Base-by-base conservation (phyloP, 2,797 vertebrate genomes). In the Paramormyrops hopkinsi region DNA sequence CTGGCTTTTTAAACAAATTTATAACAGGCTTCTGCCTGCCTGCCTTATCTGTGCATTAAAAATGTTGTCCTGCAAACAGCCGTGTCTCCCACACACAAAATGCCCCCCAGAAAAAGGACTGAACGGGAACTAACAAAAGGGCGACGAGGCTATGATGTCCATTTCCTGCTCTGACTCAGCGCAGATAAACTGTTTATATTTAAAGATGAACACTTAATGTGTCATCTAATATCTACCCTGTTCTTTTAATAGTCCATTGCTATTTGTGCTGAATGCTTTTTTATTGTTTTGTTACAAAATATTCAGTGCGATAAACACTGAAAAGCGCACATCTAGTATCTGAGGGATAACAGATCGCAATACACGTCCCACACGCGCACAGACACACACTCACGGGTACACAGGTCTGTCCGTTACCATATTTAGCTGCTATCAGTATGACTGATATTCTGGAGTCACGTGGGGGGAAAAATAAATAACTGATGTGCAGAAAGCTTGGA, bases 281-380 rank as follows among this genome's bases (percentile, higher is more conserved):
- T 82, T n/a, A 46, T 82, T 82, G 76, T 82, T 79, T 82, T 44
- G 76, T 46, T 44, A 46, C 76, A 82, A 82, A 82, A 82, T 29
- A 85, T 51, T 85, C 82, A 85, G 82, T 29, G 48, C 48, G 9
- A 85, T 50, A 85, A 25, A 85, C 48, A 85, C 82, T 25, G 44
- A 50, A 85, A 85, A 25, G 51, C 50, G 82, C 82, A 50, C 82
- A 85, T 48, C 82, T 85, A 25, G 44, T 51, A 85, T 51, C 9
- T 25, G 48, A 85, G 22, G 44, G 82, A 82, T 82, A 82, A 22
- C 44, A 82, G 41, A 44, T 82, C 37, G 76, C 76, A 9, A 83
- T 84, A 86, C 90, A 90, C 88, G 90, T 82, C 37, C 85, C 84
- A 87, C 88, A 86, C n/a, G 19, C 56, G 50, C 82, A 69, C 82